Evolutionary conservation across 2,113 vertebrate genomes (phyloP).

Genomic region (Phylloscopus whistleri): DNA sequence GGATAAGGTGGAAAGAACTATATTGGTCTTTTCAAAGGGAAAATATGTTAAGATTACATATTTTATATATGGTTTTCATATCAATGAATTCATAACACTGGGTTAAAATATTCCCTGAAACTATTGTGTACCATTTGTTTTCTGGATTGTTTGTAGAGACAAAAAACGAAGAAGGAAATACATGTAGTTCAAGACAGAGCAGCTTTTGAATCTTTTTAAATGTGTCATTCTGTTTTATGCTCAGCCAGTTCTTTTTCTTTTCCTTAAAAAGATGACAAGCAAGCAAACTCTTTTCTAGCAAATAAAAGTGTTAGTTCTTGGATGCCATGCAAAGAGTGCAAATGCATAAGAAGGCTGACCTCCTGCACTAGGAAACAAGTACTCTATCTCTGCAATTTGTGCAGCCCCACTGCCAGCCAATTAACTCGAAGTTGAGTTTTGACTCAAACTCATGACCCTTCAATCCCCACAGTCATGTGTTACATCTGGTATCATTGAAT

Average conservation of each 20-base stretch:
- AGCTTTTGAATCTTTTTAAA: constrained; percentile 51
- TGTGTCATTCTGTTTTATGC: constrained; percentile 30
- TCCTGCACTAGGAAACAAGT: constrained; percentile 54
- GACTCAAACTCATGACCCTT: constrained; percentile 73
- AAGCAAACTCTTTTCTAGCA: constrained; percentile 51
- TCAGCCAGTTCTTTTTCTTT: constrained; percentile 49
- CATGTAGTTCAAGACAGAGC: constrained; percentile 40
- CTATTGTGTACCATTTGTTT: constrained; percentile 11
- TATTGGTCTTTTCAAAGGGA: constrained; percentile 29
- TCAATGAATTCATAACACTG: neutral
- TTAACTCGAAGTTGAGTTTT: constrained; percentile 77
- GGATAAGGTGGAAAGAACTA: constrained; percentile 18
- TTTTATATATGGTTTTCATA: constrained; percentile 28
- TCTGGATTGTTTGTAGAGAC: constrained; percentile 17
- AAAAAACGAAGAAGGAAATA: constrained; percentile 17
- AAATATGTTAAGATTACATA: constrained; percentile 34
- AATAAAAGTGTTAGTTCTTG: constrained; percentile 50
- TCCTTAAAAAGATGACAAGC: constrained; percentile 54
- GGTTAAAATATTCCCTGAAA: constrained; percentile 11
- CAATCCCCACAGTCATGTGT: constrained; percentile 54
- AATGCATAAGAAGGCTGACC: constrained; percentile 43
- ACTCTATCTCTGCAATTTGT: constrained; percentile 65
- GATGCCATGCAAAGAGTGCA: constrained; percentile 43
- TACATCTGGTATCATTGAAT: constrained; percentile 69
- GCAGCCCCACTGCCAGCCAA: constrained; percentile 65